Evolutionary conservation across 2,888 invertebrate species (phyloP), one percentile per base, ranked within the genome.

Genomic region (Brachycybe producta): DNA sequence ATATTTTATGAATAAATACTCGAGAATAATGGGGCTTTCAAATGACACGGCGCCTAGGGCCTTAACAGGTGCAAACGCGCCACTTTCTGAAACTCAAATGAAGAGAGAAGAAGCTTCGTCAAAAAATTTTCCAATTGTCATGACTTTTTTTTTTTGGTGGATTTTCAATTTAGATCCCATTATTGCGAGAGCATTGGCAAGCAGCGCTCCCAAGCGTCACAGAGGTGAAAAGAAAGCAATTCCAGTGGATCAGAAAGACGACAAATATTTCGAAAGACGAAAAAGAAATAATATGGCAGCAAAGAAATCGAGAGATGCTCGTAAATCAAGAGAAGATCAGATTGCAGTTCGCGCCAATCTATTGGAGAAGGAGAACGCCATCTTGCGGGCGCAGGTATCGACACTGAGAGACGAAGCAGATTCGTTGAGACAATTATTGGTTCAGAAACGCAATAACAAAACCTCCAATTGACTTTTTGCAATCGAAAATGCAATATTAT

Each of bases 251-350:
- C 75, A 84, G 63, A 91, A 91, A 62, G 90, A 91, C 61, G 83
- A 82, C 54, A 87, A 85, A 66, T 91, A 91, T 67, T 90, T 80
- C 65, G 90, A 91, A 65, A 70, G 88, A 39, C 72, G 91, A 52
- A 79, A 83, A 62, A 71, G 88, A 7, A 91, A 91, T 67, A 91
- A 91, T 65, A 79, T 84, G 63, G 91, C 91, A 0, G 91, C 90
- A 0, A 91, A 91, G 67, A 91, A 90, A 65, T 87, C 87, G 0
- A 68, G 91, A 26, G 91, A 91, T 65, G 86, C 87, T 0, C 71
- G 91, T 23, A 81, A 88, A 65, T 76, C 84, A 43, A 71, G 90
- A 26, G 90, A 91, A 64, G 90, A 91, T 66, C 83, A 87, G 68
- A 81, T 88, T 58, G 88, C 88, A 0, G 75, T 87, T 62, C 75